A percentile compares a stretch with the other conserved stretches of the same genome.
Conservation (phyloP, 2,797 vertebrate species). For the Clarias platycephalus region DNA sequence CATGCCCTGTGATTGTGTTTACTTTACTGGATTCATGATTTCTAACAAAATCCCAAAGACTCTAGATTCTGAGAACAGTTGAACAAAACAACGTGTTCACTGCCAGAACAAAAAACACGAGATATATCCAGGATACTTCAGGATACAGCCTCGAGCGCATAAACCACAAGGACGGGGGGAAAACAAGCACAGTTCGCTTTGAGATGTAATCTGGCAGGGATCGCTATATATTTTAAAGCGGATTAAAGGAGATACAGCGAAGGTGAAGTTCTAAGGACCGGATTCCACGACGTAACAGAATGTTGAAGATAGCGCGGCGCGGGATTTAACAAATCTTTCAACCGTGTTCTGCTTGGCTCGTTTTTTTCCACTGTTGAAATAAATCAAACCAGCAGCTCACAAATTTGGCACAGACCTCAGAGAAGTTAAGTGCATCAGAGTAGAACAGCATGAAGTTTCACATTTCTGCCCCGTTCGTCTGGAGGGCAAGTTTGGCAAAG, state of each 20-base stretch:
- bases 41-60: slow-evolving; percentile 1
- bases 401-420: slow-evolving; percentile 27
- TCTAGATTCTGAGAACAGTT: slow-evolving; percentile 44
- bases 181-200: slow-evolving; percentile 38
- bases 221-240: slow-evolving; percentile 43
- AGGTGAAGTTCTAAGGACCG: slow-evolving; percentile 26
- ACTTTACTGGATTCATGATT: slow-evolving; percentile 13
- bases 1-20: not conserved
- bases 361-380: slow-evolving; percentile 8
- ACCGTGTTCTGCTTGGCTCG: not conserved
- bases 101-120: slow-evolving; percentile 38
- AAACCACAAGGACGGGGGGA: slow-evolving; percentile 50
- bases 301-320: slow-evolving; percentile 44
- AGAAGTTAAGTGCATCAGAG: slow-evolving; percentile 42
- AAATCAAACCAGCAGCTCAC: slow-evolving; percentile 36
- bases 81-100: not conserved
- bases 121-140: slow-evolving; percentile 23
- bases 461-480: slow-evolving; percentile 43
- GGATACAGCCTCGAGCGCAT: slow-evolving; percentile 33
- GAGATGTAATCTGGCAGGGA: slow-evolving; percentile 48
- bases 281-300: slow-evolving; percentile 35
- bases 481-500: slow-evolving; percentile 35
- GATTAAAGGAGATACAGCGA: slow-evolving; percentile 29
- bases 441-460: slow-evolving; percentile 41
- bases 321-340: slow-evolving; percentile 39